A percentile compares a stretch with the other conserved stretches of the same genome.
These are phyloP conservation scores for Centropristis striata DNA, from an alignment of 2,113 vertebrate species.

Conservation along the genomic window DNA sequence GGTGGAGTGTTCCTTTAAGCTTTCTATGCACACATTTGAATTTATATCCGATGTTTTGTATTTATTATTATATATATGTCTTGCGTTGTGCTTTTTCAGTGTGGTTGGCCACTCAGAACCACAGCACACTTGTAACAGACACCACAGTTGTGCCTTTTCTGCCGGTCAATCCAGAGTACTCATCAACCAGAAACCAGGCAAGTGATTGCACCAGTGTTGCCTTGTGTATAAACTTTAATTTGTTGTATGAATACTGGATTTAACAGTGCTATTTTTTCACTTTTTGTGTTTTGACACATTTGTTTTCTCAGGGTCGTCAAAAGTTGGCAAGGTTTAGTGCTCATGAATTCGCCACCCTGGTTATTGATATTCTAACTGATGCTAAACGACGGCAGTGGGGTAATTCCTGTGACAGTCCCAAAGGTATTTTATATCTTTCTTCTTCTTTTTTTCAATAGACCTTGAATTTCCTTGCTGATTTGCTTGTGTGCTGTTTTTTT, in stretches of 20 bases:
- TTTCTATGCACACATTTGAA: neutral
- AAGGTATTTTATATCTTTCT: slow-evolving; percentile 85
- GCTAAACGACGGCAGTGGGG: slow-evolving; percentile 97
- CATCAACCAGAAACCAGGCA: slow-evolving; percentile 98
- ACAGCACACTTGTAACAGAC: slow-evolving; percentile 96
- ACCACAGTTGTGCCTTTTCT: slow-evolving; percentile 98
- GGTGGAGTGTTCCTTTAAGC: too few relatives aligned
- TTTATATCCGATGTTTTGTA: too few relatives aligned
- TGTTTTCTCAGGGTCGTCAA: slow-evolving; percentile 90
- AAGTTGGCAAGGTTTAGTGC: slow-evolving; percentile 98
- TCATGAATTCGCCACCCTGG: slow-evolving; percentile 96
- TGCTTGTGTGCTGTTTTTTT: neutral
- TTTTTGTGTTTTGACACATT: neutral
- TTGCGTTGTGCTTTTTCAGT: slow-evolving; percentile 79
- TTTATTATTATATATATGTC: too few relatives aligned
- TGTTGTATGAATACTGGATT: neutral
- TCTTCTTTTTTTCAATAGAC: neutral
- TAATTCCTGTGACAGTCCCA: slow-evolving; percentile 89
- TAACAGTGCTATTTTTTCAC: neutral
- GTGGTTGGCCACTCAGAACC: slow-evolving; percentile 98
- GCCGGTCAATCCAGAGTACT: slow-evolving; percentile 98
- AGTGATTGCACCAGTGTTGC: slow-evolving; percentile 15
- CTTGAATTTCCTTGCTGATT: neutral
- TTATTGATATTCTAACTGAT: slow-evolving; percentile 97
- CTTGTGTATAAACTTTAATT: neutral